A percentile compares a stretch with the other conserved stretches of the same genome.
These are phyloP conservation scores for Passer domesticus DNA, from an alignment of 2,113 vertebrate genomes.

Conservation along the genomic window DNA sequence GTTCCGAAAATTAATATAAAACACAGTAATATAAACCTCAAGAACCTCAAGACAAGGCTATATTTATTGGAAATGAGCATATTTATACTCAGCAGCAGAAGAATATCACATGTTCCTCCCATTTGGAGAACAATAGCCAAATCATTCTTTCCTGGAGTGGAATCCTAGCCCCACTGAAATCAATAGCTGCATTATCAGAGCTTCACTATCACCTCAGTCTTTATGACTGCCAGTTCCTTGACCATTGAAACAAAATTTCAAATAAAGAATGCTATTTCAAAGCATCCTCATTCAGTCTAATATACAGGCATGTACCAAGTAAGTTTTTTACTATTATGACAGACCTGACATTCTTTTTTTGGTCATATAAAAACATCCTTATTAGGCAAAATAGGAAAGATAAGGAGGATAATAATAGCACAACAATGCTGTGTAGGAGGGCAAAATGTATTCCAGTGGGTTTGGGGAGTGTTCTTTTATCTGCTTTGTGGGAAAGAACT, in stretches of 20 bases:
- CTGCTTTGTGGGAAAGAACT: background rate
- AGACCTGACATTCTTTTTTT: background rate
- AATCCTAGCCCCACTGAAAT: background rate
- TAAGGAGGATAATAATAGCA: background rate
- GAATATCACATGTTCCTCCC: background rate
- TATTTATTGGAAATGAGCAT: background rate
- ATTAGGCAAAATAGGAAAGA: background rate
- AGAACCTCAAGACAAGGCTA: background rate
- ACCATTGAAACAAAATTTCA: slow-evolving; percentile 12
- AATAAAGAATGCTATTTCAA: background rate
- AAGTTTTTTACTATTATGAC: slow-evolving; percentile 5
- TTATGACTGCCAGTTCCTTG: background rate
- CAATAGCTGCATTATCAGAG: background rate
- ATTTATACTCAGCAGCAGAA: background rate
- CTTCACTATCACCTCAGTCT: background rate
- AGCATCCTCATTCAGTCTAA: background rate
- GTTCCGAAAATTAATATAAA: background rate
- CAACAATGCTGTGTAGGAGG: background rate
- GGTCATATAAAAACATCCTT: background rate
- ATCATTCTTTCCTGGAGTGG: background rate
- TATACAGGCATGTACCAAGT: background rate
- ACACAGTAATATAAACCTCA: background rate
- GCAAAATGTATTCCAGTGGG: background rate
- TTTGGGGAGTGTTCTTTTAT: background rate
- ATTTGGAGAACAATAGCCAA: background rate